Percentiles rank a stretch among this genome's conserved stretches.
Evolutionary conservation across 2,797 vertebrate genomes (phyloP).

Genomic region (Alcedo atthis): DNA sequence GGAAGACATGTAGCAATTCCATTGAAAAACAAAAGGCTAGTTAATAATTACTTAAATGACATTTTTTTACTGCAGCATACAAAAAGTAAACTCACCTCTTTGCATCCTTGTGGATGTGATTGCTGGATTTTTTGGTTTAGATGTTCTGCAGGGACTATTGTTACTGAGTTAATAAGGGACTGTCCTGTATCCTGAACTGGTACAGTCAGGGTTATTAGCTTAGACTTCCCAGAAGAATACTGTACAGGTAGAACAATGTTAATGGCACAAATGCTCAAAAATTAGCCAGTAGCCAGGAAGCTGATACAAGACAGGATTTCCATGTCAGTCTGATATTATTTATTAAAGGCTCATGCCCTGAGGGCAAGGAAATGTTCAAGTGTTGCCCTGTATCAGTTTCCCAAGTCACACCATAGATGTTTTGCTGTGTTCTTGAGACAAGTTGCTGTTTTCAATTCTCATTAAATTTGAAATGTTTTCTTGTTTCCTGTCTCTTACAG

Average conservation of each 20-base stretch:
- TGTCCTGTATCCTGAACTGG: neutral
- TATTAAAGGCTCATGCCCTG: neutral
- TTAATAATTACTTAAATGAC: constrained; percentile 1
- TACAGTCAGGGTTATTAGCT: neutral
- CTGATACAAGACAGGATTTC: neutral
- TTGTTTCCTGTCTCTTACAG: constrained; percentile 8
- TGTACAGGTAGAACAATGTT: neutral
- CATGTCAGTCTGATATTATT: neutral
- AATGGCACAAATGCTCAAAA: neutral
- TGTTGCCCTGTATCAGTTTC: neutral
- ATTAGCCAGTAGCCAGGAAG: neutral
- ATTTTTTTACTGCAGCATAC: neutral
- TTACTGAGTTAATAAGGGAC: neutral
- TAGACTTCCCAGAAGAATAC: neutral
- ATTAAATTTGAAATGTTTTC: neutral
- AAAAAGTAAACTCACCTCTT: neutral
- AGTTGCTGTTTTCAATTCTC: neutral
- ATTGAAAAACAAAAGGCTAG: neutral
- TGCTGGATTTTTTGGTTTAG: neutral
- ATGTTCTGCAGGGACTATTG: neutral
- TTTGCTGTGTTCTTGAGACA: neutral
- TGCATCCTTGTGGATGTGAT: neutral
- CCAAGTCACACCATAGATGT: neutral
- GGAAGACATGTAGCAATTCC: neutral
- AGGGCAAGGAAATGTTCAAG: neutral